Base-by-base conservation (phyloP, 1,140 invertebrate genomes). In the Drosophila parabipectinata region DNA sequence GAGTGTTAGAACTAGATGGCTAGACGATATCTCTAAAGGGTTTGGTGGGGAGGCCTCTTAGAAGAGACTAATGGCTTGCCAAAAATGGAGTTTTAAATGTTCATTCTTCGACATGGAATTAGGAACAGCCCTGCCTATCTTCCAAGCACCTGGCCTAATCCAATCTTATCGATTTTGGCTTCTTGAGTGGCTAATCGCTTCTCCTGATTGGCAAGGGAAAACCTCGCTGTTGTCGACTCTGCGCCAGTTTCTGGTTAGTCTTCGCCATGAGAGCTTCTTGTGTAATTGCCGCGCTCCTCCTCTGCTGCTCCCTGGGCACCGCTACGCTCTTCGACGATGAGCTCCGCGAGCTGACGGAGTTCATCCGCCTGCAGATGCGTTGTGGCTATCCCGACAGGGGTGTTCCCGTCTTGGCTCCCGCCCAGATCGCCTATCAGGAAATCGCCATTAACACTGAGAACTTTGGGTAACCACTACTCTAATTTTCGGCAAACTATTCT, bases 301-400 rank as follows among this genome's bases (percentile, higher is more conserved):
- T 79, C 12, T 67, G 77, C 41, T 69, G 48, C 59, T 60, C 79
- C 60, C 71, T 72, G 62, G 55, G 79, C 48, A 58, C 72, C 3
- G 68, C 50, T 24, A 85, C 63, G 3, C 56, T 77, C 3, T 91
- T 91, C 37, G 90, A 91, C 39, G 90, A 91, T 78, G 64, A 88
- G 21, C 58, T 91, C 5, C 68, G 90, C 0, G 90, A 91, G 52
- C 32, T 91, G 8, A 78, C 90, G 1, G 90, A 91, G 61, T 91
- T 90, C 34, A 12, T 91, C 15, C 76, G 87, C 1, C 41, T 90
- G 24, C 90, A 91, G 62, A 90, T 91, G 90, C 77, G 58, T n/a
- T 91, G 90, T 59, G 90, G 90, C 1, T 91, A 90, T 61, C 72
- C 77, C 0, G 55, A 41, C 2, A 61, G 54, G 3, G 83, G 90